A percentile compares a stretch with the other conserved stretches of the same genome.
phyloP scores from a whole-genome alignment of 1,140 invertebrate species.

The Macrostomum lignano region DNA sequence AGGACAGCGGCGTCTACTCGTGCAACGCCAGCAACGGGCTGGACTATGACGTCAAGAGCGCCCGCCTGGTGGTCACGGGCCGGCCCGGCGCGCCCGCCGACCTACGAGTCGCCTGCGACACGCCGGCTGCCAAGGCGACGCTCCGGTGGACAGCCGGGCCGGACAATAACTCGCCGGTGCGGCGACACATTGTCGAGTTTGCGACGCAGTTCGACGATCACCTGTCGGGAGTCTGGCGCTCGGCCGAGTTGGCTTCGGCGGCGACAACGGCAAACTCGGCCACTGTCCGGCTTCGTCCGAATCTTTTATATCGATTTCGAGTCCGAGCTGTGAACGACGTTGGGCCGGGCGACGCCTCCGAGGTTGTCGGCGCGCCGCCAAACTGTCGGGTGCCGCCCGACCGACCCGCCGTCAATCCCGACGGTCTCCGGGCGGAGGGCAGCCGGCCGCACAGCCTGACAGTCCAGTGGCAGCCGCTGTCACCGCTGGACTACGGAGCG shows the following conservation, averaged over 20 bases:
- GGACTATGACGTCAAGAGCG: background rate
- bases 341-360: no score
- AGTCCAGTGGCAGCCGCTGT: background rate
- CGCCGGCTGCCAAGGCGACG: no score
- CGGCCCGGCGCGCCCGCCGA: no score
- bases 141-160: background rate
- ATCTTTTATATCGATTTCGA: no score
- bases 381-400: background rate
- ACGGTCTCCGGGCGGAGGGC: background rate
- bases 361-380: no score
- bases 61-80: background rate
- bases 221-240: no score
- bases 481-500: no score
- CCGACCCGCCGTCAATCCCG: background rate
- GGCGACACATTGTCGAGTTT: background rate
- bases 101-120: no score
- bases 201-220: background rate
- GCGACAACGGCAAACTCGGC: no score
- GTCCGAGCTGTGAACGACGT: no score
- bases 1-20: background rate
- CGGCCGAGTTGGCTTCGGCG: no score
- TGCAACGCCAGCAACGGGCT: constrained; percentile 1
- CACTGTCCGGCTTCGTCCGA: no score
- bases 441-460: background rate
- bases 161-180: background rate